A percentile compares a stretch with the other conserved stretches of the same genome.
phyloP scores from a whole-genome alignment of 2,113 vertebrate species.

The Sminthopsis crassicaudata region DNA sequence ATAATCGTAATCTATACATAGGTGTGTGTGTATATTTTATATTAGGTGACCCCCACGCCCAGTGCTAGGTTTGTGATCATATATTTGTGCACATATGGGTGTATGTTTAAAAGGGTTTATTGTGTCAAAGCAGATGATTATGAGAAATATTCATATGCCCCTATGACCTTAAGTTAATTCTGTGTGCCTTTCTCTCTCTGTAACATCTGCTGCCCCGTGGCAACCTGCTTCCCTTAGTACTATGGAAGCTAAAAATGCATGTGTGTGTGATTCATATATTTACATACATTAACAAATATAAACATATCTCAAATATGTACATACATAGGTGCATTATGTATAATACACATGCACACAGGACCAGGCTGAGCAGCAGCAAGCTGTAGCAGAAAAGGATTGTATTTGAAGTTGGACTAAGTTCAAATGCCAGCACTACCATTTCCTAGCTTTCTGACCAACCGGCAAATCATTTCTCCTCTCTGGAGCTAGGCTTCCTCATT shows the following conservation, averaged over 20 bases:
- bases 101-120: not conserved
- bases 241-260: not conserved
- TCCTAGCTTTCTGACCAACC: not conserved
- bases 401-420: not conserved
- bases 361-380: not conserved
- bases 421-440: not conserved
- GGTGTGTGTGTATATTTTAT: not conserved
- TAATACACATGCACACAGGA: too few species aligned
- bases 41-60: not conserved
- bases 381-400: not conserved
- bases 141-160: not conserved
- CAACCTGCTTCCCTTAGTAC: not conserved
- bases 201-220: not conserved
- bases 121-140: not conserved
- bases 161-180: not conserved
- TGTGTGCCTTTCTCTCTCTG: not conserved
- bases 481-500: not conserved
- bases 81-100: not conserved
- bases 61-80: not conserved
- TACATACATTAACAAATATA: too few species aligned
- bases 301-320: too few species aligned
- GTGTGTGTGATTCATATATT: too few species aligned
- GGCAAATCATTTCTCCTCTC: not conserved
- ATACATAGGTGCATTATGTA: too few species aligned
- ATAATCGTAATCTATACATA: not conserved